Evolutionary conservation across 2,888 invertebrate genomes (phyloP).

Genomic region (Falcaria lacertinaria): DNA sequence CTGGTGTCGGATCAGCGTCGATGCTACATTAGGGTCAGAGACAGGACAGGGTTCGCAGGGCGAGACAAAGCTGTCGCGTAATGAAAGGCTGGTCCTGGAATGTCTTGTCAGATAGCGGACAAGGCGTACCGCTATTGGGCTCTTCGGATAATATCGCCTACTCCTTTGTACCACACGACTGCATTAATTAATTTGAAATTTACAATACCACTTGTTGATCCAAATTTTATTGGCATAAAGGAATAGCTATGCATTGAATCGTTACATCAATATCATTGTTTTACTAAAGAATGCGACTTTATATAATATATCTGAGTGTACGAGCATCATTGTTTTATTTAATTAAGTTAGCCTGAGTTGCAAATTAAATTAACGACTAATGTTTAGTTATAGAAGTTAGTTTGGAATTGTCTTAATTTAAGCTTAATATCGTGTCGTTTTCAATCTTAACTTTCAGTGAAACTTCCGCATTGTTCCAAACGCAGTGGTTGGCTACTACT

Average conservation of each 20-base stretch:
- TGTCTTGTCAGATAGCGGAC: conserved; percentile 50
- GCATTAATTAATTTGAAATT: conserved; percentile 47
- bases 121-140: conserved; percentile 36
- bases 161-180: conserved; percentile 36
- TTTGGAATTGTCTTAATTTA: conserved; percentile 46
- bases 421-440: conserved; percentile 52
- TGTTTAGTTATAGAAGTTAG: conserved; percentile 41
- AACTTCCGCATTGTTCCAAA: conserved; percentile 47
- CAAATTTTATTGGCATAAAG: neutral
- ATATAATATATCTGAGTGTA: neutral
- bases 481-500: conserved; percentile 36
- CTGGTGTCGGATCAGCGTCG: conserved; percentile 65
- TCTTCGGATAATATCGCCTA: conserved; percentile 42
- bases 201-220: conserved; percentile 1
- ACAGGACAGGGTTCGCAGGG: too few species aligned
- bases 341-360: conserved; percentile 17
- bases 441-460: conserved; percentile 48
- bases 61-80: conserved; percentile 57
- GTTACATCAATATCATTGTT: too few species aligned
- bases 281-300: too few species aligned
- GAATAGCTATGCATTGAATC: too few species aligned
- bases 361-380: conserved; percentile 22
- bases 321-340: conserved; percentile 11
- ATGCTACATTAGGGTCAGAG: conserved; percentile 52
- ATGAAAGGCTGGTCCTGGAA: conserved; percentile 67